Evolutionary conservation across 2,113 vertebrate species (phyloP), one percentile per base, ranked within the genome.

Genomic region (Lichenostomus cassidix): DNA sequence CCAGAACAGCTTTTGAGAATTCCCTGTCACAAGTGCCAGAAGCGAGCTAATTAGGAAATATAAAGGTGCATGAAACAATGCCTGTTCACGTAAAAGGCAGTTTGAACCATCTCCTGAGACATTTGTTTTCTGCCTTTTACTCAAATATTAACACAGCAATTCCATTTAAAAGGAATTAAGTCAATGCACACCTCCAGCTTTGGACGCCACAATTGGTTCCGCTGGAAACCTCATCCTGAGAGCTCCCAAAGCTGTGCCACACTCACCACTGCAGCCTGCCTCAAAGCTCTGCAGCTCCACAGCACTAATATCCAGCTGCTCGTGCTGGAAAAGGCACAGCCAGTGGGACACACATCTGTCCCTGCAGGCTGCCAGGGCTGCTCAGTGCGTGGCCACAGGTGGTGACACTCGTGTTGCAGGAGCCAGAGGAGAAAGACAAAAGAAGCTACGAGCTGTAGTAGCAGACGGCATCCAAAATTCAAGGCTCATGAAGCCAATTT

Each of bases 361-460:
- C 41, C 62, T 7, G 10, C 42, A 33, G 80, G n/a, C 64, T 90
- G 84, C 52, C 88, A 95, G 62, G 29, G 47, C 90, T 50, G 76
- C 87, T 89, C 47, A 35, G 28, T 64, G 68, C 85, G 91, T 49
- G 56, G 41, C 76, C 89, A 75, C 78, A 95, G 74, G 87, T 92
- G 80, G 27, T 46, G 73, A 75, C 42, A 33, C 60, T 39, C 18
- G 3, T 35, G 50, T 2, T 33, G 33, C 5, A 79, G 42, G 24
- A 96, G 80, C 56, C 80, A 93, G 62, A 93, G 29, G 42, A 86
- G 62, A 60, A 50, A 83, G 75, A 91, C 67, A 92, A 87, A 94
- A 92, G 16, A 37, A 87, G 78, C n/a, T 11, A 62, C 80, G 83
- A 53, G 59, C 12, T 87, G 42, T 24, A 63, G 39, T 47, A 44